Conservation (phyloP, 2,797 vertebrate species). For the Vireo griseus region DNA sequence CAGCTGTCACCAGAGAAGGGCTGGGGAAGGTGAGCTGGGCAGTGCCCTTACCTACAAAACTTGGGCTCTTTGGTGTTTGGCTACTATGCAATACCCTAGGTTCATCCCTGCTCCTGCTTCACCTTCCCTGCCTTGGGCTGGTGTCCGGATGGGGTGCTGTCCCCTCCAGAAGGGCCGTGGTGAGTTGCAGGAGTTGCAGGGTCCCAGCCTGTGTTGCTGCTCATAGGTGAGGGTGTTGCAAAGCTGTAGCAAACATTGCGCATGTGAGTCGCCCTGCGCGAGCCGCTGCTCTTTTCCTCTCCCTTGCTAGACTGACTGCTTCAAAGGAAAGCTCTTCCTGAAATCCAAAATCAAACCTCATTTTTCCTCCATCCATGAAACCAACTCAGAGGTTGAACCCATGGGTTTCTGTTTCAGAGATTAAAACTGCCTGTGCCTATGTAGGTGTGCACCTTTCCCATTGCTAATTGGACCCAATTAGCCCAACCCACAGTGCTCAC, state of each 20-base stretch:
- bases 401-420: not conserved
- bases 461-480: not conserved
- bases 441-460: not conserved
- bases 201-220: not conserved
- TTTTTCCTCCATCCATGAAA: not conserved
- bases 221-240: not conserved
- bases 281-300: not conserved
- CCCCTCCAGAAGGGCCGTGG: not conserved
- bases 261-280: fast-evolving
- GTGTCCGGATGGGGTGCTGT: not conserved
- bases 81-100: fast-evolving
- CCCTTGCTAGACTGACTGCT: not conserved
- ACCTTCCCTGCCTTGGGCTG: not conserved
- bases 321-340: not conserved
- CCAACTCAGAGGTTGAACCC: not conserved
- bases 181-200: not conserved
- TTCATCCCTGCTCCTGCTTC: not conserved
- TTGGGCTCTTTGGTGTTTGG: not conserved
- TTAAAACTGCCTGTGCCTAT: not conserved
- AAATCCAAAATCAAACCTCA: not conserved
- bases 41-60: not conserved
- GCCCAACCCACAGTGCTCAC: not conserved
- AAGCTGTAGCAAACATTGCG: fast-evolving
- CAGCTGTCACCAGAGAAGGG: not conserved
- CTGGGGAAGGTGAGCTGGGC: not conserved